Base-by-base conservation (phyloP, 2,797 vertebrate genomes). In the Limosa lapponica region DNA sequence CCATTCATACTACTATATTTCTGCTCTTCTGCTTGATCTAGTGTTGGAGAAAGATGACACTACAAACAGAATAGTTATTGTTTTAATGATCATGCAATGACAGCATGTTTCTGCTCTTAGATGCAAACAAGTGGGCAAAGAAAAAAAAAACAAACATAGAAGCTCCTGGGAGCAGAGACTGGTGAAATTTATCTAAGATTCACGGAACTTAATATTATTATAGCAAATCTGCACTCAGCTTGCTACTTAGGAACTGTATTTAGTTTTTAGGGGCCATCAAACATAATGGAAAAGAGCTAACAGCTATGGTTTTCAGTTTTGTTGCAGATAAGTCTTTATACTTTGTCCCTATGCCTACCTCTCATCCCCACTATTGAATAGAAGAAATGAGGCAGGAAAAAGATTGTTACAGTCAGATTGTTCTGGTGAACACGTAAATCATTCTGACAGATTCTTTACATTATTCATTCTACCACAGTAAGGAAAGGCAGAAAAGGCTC, bases 371-470 rank as follows among this genome's bases (percentile, higher is more conserved):
- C 13, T 62, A n/a, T 52, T 86, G 57, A 85, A 77, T 13, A 65
- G 52, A 93, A 62, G 13, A 91, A 93, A 85, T 46, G 19, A 88
- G 30, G 32, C 39, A 93, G 1, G 0, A 82, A 36, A 89, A 65
- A 81, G 39, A 69, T 46, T 37, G 20, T 65, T 78, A 43, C 39
- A 80, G 28, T 71, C 46, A 70, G 24, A 52, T 82, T 70, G 25
- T 73, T 86, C 61, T 92, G 9, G 12, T 83, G 58, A 91, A 49
- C 34, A 67, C 0, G 0, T 62, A 89, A 87, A 82, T 81, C 10
- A 66, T 78, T 91, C 72, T 92, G 89, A 84, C 49, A 93, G 28
- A 19, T 75, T 77, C 37, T 87, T 90, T 95, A 61, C 36, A 59
- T 91, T 80, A 87, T 92, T 89, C 32, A 80, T 87, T 88, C 20